These are phyloP conservation scores for Petrocephalus schoutedeni DNA, from an alignment of 2,797 vertebrate genomes.

Conservation along the genomic window DNA sequence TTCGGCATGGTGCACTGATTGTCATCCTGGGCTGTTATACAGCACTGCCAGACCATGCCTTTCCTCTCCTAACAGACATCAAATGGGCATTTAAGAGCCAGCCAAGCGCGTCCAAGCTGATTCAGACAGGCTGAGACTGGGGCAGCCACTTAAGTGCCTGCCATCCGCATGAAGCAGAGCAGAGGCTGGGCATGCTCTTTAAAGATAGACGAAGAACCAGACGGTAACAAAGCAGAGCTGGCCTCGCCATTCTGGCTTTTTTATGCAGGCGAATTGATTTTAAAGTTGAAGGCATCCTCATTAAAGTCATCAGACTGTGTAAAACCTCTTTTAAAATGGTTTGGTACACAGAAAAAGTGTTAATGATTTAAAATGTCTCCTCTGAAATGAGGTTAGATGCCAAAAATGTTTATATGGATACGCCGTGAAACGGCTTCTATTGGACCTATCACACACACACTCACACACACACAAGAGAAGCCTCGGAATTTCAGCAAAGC, in stretches of 20 bases:
- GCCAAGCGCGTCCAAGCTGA: slow-evolving; percentile 48
- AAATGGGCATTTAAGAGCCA: slow-evolving; percentile 39
- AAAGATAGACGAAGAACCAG: neutral
- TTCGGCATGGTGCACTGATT: neutral
- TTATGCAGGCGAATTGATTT: neutral
- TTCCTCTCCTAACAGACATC: slow-evolving; percentile 32
- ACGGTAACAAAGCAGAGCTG: neutral
- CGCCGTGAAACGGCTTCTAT: neutral
- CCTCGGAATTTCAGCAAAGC: neutral
- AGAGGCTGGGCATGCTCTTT: neutral
- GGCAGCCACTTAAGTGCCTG: slow-evolving; percentile 46
- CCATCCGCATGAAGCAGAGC: neutral
- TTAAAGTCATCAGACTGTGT: neutral
- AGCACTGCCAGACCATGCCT: neutral
- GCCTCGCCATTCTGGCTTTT: neutral
- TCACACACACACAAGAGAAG: neutral
- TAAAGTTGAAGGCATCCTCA: neutral
- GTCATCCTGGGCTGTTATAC: neutral
- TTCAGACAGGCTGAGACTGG: slow-evolving; percentile 59
- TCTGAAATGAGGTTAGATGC: neutral
- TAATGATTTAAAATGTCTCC: neutral
- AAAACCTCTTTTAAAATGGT: neutral
- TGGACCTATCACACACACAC: neutral
- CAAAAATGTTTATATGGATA: neutral
- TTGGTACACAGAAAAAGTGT: neutral